phyloP scores from a whole-genome alignment of 2,797 vertebrate species.

The Pseudochromis fuscus region DNA sequence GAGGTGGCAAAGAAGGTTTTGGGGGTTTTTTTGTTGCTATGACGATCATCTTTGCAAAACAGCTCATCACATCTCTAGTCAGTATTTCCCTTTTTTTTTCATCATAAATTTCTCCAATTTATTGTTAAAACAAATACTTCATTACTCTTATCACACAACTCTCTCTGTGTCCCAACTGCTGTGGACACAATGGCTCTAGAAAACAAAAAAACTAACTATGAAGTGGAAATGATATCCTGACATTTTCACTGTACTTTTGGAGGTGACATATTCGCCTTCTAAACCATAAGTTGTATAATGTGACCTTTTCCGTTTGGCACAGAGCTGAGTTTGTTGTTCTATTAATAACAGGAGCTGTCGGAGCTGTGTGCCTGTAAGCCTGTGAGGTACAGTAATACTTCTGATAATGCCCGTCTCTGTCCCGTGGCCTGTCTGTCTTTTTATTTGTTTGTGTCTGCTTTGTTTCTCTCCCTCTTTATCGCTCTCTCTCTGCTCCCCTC shows the following conservation, averaged over 20 bases:
- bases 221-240: conserved; percentile 31
- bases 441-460: conserved; percentile 56
- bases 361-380: conserved; percentile 46
- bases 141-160: too few relatives aligned
- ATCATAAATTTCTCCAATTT: too few relatives aligned
- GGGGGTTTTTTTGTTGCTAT: too few relatives aligned
- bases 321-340: conserved; percentile 55
- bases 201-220: neutral
- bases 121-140: too few relatives aligned
- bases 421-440: conserved; percentile 47
- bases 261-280: conserved; percentile 30
- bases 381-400: conserved; percentile 61
- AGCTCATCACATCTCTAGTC: too few relatives aligned
- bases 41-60: too few relatives aligned
- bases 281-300: conserved; percentile 51
- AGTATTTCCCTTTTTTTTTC: too few relatives aligned
- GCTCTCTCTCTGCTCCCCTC: conserved; percentile 26
- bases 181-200: neutral
- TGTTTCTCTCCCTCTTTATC: conserved; percentile 53
- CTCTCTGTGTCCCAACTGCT: neutral
- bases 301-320: conserved; percentile 70
- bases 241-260: conserved; percentile 40
- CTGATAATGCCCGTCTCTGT: conserved; percentile 60
- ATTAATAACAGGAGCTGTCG: conserved; percentile 61
- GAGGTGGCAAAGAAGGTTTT: too few relatives aligned